phyloP scores from a whole-genome alignment of 2,888 invertebrate genomes.

The Hypomecis atomaria region DNA sequence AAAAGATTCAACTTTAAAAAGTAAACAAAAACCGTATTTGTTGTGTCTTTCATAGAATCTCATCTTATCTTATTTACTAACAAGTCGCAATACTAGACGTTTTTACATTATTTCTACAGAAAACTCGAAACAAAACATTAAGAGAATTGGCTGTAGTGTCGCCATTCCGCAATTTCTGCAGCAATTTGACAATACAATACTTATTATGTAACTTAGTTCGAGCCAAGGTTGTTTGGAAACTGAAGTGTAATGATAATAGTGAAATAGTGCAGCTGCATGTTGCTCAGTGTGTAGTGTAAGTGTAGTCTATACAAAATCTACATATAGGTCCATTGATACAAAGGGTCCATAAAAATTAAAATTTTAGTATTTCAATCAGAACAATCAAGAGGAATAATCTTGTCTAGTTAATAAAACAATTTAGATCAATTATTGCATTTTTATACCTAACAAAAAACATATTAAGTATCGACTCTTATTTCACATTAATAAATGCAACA shows the following conservation, averaged over 20 bases:
- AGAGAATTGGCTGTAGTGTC: background rate
- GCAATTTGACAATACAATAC: slow-evolving; percentile 11
- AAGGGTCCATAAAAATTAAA: too few relatives aligned
- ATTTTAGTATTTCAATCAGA: too few relatives aligned
- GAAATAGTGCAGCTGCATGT: background rate
- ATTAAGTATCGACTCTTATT: too few relatives aligned
- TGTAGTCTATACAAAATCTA: too few relatives aligned
- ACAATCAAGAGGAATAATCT: too few relatives aligned
- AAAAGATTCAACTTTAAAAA: too few relatives aligned
- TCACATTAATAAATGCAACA: too few relatives aligned
- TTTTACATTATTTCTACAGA: background rate
- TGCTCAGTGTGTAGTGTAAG: background rate
- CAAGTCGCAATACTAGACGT: background rate
- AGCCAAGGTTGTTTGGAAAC: slow-evolving; percentile 24
- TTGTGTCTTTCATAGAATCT: background rate
- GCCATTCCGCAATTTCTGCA: slow-evolving; percentile 5
- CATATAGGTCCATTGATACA: too few relatives aligned
- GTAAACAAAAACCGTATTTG: too few relatives aligned
- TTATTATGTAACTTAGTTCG: slow-evolving; percentile 29
- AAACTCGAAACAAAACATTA: slow-evolving; percentile 13
- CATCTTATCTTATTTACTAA: background rate
- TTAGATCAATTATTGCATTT: too few relatives aligned
- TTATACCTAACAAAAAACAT: too few relatives aligned
- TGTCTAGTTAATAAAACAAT: too few relatives aligned
- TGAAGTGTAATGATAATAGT: slow-evolving; percentile 9